Evolutionary conservation across 2,888 invertebrate species (phyloP).

Genomic region (Lingula anatina): DNA sequence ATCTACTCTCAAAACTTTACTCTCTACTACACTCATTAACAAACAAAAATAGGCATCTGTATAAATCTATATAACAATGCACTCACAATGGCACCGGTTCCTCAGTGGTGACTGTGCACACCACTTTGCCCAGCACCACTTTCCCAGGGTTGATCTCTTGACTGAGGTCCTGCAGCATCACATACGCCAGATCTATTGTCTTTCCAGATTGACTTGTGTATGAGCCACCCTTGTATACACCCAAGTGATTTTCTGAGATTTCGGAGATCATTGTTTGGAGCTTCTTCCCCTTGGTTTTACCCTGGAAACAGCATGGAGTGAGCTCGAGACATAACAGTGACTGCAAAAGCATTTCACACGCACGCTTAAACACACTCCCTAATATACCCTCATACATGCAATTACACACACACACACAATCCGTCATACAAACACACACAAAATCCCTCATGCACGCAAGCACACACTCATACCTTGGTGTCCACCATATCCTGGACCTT

Average conservation of each 20-base stretch:
- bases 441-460: not conserved
- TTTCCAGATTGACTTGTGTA: conserved; percentile 57
- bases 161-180: conserved; percentile 58
- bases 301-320: too few relatives aligned
- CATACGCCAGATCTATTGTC: conserved; percentile 56
- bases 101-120: conserved; percentile 72
- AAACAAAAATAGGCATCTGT: too few relatives aligned
- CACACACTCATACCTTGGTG: conserved; percentile 56
- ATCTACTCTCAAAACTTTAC: too few relatives aligned
- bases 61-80: too few relatives aligned
- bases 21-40: too few relatives aligned
- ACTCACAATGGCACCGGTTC: conserved; percentile 62
- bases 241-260: conserved; percentile 61
- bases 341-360: too few relatives aligned
- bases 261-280: conserved; percentile 64
- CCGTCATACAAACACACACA: not conserved
- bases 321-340: too few relatives aligned
- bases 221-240: conserved; percentile 62
- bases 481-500: conserved; percentile 63
- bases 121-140: conserved; percentile 72
- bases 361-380: too few relatives aligned
- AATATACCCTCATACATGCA: too few relatives aligned
- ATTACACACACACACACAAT: too few relatives aligned
- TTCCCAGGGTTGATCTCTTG: conserved; percentile 64
- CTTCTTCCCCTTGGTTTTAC: conserved; percentile 70